These are phyloP conservation scores for Thalpophila matura DNA, from an alignment of 2,888 invertebrate genomes.

Conservation along the genomic window DNA sequence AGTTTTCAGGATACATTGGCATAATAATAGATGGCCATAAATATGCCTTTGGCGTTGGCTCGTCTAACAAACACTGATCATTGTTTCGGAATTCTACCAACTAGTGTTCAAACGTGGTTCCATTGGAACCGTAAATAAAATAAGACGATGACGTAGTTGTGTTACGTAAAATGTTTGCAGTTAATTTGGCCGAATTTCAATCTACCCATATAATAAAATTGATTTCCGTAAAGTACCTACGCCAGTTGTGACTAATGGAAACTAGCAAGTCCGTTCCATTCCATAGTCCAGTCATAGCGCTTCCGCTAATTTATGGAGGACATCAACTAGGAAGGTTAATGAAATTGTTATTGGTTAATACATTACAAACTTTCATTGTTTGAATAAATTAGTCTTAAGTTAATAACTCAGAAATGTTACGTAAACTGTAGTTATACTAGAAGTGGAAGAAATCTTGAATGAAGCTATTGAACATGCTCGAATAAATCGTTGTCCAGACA, in stretches of 20 bases:
- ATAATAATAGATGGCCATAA: background rate
- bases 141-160: background rate
- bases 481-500: too few relatives aligned
- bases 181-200: conserved; percentile 35
- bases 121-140: background rate
- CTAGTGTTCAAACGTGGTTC: background rate
- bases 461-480: too few relatives aligned
- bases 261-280: background rate
- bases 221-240: conserved; percentile 7
- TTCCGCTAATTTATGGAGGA: conserved; percentile 14
- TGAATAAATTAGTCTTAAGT: conserved; percentile 6
- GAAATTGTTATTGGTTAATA: background rate
- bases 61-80: too few relatives aligned
- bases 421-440: too few relatives aligned
- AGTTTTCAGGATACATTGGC: background rate
- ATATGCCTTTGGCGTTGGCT: background rate
- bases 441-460: background rate
- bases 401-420: background rate
- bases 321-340: background rate
- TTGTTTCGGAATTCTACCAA: background rate
- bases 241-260: background rate
- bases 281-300: background rate
- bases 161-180: conserved; percentile 13
- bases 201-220: too few relatives aligned
- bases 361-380: background rate